Percentiles rank a stretch among this genome's conserved stretches.
phyloP scores from a whole-genome alignment of 2,888 invertebrate genomes.

The Melipona bicolor region DNA sequence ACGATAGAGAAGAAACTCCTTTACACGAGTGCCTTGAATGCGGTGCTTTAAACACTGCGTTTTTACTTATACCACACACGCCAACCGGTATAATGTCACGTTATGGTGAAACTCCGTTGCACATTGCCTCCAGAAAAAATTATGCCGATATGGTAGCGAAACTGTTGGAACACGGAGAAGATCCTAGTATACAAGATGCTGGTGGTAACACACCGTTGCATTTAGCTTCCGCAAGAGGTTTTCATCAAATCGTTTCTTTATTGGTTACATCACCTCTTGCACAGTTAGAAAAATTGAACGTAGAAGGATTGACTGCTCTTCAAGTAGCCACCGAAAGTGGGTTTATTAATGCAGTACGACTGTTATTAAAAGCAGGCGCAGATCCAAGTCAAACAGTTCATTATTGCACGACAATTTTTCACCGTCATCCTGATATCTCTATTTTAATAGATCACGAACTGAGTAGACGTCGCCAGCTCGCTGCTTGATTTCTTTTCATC shows the following conservation, averaged over 20 bases:
- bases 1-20: slow-evolving; percentile 83
- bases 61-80: slow-evolving; percentile 71
- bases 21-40: slow-evolving; percentile 78
- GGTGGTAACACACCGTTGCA: slow-evolving; percentile 83
- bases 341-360: slow-evolving; percentile 78
- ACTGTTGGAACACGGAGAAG: slow-evolving; percentile 77
- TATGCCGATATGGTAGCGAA: slow-evolving; percentile 74
- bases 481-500: slow-evolving; percentile 64
- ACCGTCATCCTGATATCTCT: slow-evolving; percentile 76
- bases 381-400: slow-evolving; percentile 72
- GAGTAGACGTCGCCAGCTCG: slow-evolving; percentile 77
- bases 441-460: slow-evolving; percentile 75
- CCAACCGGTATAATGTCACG: slow-evolving; percentile 74
- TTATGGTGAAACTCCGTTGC: slow-evolving; percentile 82
- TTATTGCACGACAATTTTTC: slow-evolving; percentile 71
- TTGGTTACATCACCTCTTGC: slow-evolving; percentile 79
- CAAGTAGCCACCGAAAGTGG: slow-evolving; percentile 83
- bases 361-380: slow-evolving; percentile 76
- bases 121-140: slow-evolving; percentile 81
- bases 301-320: slow-evolving; percentile 79
- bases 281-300: slow-evolving; percentile 79
- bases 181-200: slow-evolving; percentile 78
- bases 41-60: slow-evolving; percentile 75
- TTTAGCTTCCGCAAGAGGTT: slow-evolving; percentile 82
- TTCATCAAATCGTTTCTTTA: slow-evolving; percentile 79